phyloP scores from a whole-genome alignment of 2,888 invertebrate species.

The Acrobasis consociella region DNA sequence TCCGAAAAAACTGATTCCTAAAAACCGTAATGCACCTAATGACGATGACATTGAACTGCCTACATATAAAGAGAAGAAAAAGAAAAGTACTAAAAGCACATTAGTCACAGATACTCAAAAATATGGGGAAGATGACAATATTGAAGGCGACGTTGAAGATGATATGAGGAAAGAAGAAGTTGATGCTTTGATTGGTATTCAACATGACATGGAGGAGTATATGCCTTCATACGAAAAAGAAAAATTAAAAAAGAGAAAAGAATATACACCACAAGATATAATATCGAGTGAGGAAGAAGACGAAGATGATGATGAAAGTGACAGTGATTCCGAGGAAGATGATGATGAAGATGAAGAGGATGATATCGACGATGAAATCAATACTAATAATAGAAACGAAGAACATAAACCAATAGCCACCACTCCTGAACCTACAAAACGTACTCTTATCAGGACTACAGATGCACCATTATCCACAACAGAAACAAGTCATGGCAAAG shows the following conservation, averaged over 20 bases:
- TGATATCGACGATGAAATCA: slow-evolving; percentile 38
- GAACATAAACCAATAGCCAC: slow-evolving; percentile 36
- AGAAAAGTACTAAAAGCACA: slow-evolving; percentile 67
- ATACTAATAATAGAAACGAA: slow-evolving; percentile 31
- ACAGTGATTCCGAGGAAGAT: slow-evolving; percentile 36
- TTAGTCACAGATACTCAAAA: slow-evolving; percentile 71
- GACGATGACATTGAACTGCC: slow-evolving; percentile 39
- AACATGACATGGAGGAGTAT: slow-evolving; percentile 67
- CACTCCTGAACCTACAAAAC: slow-evolving; percentile 63
- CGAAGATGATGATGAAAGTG: slow-evolving; percentile 37
- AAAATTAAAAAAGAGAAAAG: slow-evolving; percentile 34
- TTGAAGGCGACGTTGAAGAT: slow-evolving; percentile 61
- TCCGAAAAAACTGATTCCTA: slow-evolving; percentile 26
- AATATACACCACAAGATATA: slow-evolving; percentile 24
- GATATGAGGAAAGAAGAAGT: slow-evolving; percentile 65
- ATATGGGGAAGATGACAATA: slow-evolving; percentile 62
- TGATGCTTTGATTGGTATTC: slow-evolving; percentile 65
- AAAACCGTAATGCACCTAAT: slow-evolving; percentile 28
- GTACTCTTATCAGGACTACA: slow-evolving; percentile 60
- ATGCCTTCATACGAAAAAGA: slow-evolving; percentile 67
- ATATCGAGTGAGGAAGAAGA: slow-evolving; percentile 37
- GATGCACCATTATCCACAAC: slow-evolving; percentile 55
- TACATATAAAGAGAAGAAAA: slow-evolving; percentile 70
- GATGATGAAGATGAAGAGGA: slow-evolving; percentile 39
- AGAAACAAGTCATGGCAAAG: slow-evolving; percentile 44